These are phyloP conservation scores for Marmota flaviventris DNA, from an alignment of 2,113 vertebrate species.

Conservation along the genomic window DNA sequence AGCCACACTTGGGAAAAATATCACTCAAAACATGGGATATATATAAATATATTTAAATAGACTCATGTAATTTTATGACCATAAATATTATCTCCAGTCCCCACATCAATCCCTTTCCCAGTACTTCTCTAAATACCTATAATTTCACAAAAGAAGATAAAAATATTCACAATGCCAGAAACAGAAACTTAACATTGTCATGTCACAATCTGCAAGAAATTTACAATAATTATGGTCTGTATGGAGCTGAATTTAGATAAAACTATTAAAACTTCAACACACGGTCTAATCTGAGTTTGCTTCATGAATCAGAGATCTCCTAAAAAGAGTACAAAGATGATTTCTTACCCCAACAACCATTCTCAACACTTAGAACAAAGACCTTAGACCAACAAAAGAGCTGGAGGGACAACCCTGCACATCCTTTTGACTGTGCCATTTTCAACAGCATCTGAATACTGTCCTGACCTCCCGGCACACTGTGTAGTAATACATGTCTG, in stretches of 20 bases:
- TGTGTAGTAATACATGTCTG: not conserved
- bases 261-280: not conserved
- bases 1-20: not conserved
- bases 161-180: conserved; percentile 39
- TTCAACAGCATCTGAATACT: not conserved
- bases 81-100: not conserved
- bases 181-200: not conserved
- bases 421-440: not conserved
- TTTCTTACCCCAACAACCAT: not conserved
- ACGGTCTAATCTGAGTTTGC: not conserved
- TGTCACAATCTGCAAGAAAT: not conserved
- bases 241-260: not conserved
- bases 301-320: not conserved
- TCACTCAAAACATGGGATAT: not conserved
- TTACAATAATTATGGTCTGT: not conserved
- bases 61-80: conserved; percentile 12
- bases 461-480: not conserved
- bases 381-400: not conserved
- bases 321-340: not conserved
- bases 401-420: not conserved
- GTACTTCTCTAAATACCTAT: conserved; percentile 7
- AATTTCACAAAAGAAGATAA: conserved; percentile 23
- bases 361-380: conserved; percentile 17
- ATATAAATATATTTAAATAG: not conserved
- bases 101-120: not conserved